Base-by-base conservation (phyloP, 2,113 vertebrate species). In the Eidolon helvum region DNA sequence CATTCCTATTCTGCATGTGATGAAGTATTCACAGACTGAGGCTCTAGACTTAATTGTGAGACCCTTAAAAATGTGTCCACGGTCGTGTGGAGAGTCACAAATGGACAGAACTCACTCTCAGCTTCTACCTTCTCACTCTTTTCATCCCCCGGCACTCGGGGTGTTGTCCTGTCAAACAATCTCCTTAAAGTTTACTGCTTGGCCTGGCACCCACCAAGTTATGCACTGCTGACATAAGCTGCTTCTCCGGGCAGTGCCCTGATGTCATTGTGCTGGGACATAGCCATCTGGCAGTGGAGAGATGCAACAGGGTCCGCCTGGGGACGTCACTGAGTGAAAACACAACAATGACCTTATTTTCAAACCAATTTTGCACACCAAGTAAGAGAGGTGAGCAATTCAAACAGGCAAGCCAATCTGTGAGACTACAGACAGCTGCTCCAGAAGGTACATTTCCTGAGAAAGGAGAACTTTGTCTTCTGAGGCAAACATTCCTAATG, bases 111-210 rank as follows among this genome's bases (percentile, higher is more conserved):
- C 16, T 82, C 22, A 10, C n/a, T 38, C 33, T 48, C 26, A 5
- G 0, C 11, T 57, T 43, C 77, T 10, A 69, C 26, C 10, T 30
- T 28, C 3, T 1, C 0, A 0, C 7, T 1, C 9, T 28, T 35
- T 74, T 72, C 22, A 21, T 53, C 30, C 63, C 57, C 18, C 40
- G 45, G 15, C 12, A n/a, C 59, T 48, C 4, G 15, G 74, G 38
- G 14, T 30, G 21, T 21, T 61, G 53, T 6, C 83, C 43, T 83
- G 48, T 86, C 74, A 61, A 53, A 12, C 35, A 63, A 83, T 80
- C 4, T 85, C 19, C 4, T 63, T 59, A 38, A 24, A 4, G 5
- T 71, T 57, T 61, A 33, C n/a, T 18, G 33, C 33, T 63, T 30
- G 50, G 69, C 30, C 59, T 85, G 90, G 38, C 43, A 92, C 26